phyloP scores from a whole-genome alignment of 2,113 vertebrate species.

The Monarcha castaneiventris region DNA sequence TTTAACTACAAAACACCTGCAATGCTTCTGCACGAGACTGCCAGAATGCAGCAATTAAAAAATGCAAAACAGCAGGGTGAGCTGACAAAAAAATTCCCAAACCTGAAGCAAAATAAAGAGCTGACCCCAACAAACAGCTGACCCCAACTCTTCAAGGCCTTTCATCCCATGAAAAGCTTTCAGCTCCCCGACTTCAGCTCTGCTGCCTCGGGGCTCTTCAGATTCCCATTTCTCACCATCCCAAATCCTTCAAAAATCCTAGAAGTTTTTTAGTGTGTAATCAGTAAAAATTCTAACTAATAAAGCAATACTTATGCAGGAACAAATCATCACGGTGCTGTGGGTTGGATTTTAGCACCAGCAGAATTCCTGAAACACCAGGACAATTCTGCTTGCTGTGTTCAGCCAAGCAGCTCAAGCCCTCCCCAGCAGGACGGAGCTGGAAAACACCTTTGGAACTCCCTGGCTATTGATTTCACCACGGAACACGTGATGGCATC shows the following conservation, averaged over 20 bases:
- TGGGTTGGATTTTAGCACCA: background rate
- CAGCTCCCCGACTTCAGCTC: background rate
- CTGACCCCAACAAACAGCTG: background rate
- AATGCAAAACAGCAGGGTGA: background rate
- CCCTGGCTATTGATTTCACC: background rate
- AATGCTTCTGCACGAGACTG: background rate
- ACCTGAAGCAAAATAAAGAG: background rate
- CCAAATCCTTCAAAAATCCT: background rate
- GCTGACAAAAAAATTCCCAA: background rate
- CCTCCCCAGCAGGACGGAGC: background rate
- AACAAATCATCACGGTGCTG: fast-evolving
- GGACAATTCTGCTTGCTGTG: background rate
- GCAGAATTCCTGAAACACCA: background rate
- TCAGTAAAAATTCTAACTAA: background rate
- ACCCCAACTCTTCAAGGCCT: background rate
- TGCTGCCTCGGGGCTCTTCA: no score
- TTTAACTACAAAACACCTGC: background rate
- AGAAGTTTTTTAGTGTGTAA: background rate
- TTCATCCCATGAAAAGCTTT: background rate
- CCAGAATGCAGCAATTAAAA: background rate
- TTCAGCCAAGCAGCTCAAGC: background rate
- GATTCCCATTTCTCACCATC: background rate
- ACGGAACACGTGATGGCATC: fast-evolving
- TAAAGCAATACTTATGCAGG: background rate
- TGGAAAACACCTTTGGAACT: background rate